Base-by-base conservation (phyloP, 2,888 invertebrate genomes). In the Macrophya annulata region DNA sequence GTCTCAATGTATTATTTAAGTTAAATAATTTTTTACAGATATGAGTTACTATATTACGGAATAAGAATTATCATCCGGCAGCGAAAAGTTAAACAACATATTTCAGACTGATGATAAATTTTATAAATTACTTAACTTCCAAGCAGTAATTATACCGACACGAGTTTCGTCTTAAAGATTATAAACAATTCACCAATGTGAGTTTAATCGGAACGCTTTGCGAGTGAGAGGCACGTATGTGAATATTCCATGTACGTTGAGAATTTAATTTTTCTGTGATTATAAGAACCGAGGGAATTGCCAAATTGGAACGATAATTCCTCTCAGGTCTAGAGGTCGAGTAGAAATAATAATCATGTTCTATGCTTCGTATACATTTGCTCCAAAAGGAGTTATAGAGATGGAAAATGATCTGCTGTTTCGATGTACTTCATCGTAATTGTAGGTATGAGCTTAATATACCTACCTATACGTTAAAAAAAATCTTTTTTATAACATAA, bases 241-340 rank as follows among this genome's bases (percentile, higher is more conserved):
- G 81, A 25, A 43, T 81, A 40, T 59, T 21, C 21, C 31, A 12
- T 62, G 43, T 62, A 62, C n/a, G 43, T 59, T 81, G n/a, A 43
- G 10, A 43, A 9, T 81, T 25, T 4, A 62, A 81, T 81, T 81
- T 81, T 81, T 62, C 51, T 62, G 43, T 45, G 4, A 81, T 81
- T 62, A 81, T 15, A n/a, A n/a, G 65, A 65, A 59, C 65, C 51
- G 86, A 79, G 87, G 77, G 87, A 89, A 90, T 90, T 87, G 87
- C 85, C 88, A 88, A 90, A 90, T 90, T 88, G 85, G 88, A 87
- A 87, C 86, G 88, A 89, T 86, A 86, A 86, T 87, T 87, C 87
- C 83, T 76, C 82, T 21, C 10, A 43, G 62, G 81, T 81, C 81
- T 43, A 43, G 62, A 62, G 81, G 81, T 81, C 59, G 21, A 43